Conservation (phyloP, 2,888 invertebrate genomes). For the Griposia aprilina region DNA sequence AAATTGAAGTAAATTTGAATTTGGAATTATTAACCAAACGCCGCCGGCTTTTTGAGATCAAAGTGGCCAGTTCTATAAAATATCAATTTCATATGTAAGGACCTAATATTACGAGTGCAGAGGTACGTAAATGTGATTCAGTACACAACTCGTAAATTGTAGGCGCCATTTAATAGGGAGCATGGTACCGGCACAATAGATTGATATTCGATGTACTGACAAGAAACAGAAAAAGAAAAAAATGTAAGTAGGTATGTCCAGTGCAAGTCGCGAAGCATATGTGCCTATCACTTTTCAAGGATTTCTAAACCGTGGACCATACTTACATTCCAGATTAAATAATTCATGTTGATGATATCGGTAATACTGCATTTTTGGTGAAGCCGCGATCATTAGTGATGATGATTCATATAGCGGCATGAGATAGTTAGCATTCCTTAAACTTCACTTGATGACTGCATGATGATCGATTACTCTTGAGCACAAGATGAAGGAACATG, state of each 20-base stretch:
- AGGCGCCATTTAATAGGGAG: background rate
- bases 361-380: constrained; percentile 34
- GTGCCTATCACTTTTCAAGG: no score
- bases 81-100: no score
- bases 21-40: no score
- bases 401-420: constrained; percentile 32
- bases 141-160: background rate
- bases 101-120: background rate
- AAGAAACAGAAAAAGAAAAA: background rate
- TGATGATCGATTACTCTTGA: background rate
- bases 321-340: constrained; percentile 21
- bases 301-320: background rate
- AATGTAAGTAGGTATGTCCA: background rate
- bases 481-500: background rate
- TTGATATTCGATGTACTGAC: background rate
- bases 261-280: no score
- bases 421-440: constrained; percentile 17
- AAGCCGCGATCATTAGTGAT: constrained; percentile 14
- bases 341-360: constrained; percentile 17
- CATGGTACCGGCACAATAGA: background rate
- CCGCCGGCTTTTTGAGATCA: no score
- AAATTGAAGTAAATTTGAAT: no score
- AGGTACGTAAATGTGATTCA: background rate
- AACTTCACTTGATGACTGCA: background rate
- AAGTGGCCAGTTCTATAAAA: no score